Base-by-base conservation (phyloP, 2,888 invertebrate species). In the Agrochola macilenta region DNA sequence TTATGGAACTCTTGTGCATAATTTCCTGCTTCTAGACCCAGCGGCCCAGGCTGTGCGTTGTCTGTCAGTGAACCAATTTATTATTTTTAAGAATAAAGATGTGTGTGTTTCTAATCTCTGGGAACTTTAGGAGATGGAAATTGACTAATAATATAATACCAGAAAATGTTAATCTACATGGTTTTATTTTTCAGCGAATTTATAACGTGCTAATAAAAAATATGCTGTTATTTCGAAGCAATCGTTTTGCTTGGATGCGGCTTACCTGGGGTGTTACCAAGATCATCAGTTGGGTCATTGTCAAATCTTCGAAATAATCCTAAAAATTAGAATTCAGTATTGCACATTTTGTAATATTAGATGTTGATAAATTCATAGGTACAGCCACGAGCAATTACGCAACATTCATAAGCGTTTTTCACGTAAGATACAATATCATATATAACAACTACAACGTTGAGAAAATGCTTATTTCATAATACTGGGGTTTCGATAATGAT, bases 241-340 rank as follows among this genome's bases (percentile, higher is more conserved):
- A 49, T 57, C 39, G 23, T 73, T 64, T 57, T 64, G 60, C 43
- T 64, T 70, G 73, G 9, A 57, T 60, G 76, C 70, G 26, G 70
- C 83, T 83, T 83, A 83, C 83, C 83, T 83, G 82, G 69, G 12
- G 17, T 58, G 63, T 54, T 64, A 54, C 7, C 66, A 49, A 49
- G 63, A 30, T 52, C 68, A 54, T 26, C 70, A 43, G 26, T 11
- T 58, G 57, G 68, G 20, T 65, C 57, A 35, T 69, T 61, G 68
- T 30, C 52, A 52, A 60, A 49, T 81, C 83, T 83, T 76, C 83
- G 73, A 69, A 52, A 81, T 4, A 46, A 64, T 54, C 85, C 83
- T 85, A 69, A 26, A 85, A 85, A 61, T 70, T 49, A 35, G 1
- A 68, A 39, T 39, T 58, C 3, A 9, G 2, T 52, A 26, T 52